Conservation (phyloP, 2,888 invertebrate genomes). For the Tethea ocularis region DNA sequence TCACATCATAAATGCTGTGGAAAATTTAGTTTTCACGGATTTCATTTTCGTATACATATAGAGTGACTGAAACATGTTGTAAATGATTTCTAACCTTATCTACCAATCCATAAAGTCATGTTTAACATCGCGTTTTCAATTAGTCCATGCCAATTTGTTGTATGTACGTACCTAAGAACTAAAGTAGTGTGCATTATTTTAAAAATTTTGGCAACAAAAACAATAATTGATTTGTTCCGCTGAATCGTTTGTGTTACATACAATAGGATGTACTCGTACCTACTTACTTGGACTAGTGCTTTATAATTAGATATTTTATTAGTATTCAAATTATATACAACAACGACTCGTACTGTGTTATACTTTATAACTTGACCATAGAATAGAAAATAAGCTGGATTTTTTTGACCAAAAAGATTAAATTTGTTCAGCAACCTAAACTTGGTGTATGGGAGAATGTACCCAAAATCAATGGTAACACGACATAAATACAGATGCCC, state of each 20-base stretch:
- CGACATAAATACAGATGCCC: not conserved
- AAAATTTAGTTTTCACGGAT: slow-evolving; percentile 4
- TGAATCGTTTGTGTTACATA: slow-evolving; percentile 18
- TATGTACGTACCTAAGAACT: not conserved
- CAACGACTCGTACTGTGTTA: not conserved
- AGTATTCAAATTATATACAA: slow-evolving; percentile 3
- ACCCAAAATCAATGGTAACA: too few species aligned
- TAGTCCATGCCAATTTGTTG: not conserved
- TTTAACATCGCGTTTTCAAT: not conserved
- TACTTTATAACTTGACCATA: not conserved
- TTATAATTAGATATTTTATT: slow-evolving; percentile 4
- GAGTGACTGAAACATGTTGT: not conserved
- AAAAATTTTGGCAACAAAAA: slow-evolving; percentile 19
- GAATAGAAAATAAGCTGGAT: not conserved
- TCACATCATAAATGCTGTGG: slow-evolving; percentile 19
- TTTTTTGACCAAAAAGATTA: not conserved
- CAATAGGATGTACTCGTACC: slow-evolving; percentile 3
- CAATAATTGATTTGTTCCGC: slow-evolving; percentile 28
- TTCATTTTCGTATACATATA: not conserved
- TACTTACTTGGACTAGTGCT: not conserved
- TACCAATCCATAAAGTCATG: not conserved
- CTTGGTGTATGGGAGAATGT: too few species aligned
- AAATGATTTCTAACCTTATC: not conserved
- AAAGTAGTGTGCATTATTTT: slow-evolving; percentile 14
- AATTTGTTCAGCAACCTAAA: too few species aligned